These are phyloP conservation scores for Epinephelus lanceolatus DNA, from an alignment of 2,113 vertebrate genomes.

Conservation along the genomic window DNA sequence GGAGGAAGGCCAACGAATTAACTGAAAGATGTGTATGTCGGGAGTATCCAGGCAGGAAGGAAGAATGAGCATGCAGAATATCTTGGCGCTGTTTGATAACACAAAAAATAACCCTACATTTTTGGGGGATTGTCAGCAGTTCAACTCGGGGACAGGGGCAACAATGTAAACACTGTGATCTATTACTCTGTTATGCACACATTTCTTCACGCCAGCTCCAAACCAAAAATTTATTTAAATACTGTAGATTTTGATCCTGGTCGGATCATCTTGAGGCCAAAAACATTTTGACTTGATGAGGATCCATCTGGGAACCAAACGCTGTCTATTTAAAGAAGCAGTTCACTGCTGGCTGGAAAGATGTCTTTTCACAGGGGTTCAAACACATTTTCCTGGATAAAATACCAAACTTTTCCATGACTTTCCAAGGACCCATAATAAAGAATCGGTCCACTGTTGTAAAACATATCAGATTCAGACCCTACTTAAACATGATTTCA, in stretches of 20 bases:
- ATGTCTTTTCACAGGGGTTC: too few relatives aligned
- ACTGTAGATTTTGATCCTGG: neutral
- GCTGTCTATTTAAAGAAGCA: neutral
- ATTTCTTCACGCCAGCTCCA: neutral
- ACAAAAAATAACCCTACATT: neutral
- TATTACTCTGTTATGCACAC: neutral
- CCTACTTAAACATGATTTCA: too few relatives aligned
- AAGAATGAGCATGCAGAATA: constrained; percentile 67
- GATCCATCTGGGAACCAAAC: neutral
- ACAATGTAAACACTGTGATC: neutral
- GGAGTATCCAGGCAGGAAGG: constrained; percentile 62
- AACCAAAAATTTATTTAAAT: neutral
- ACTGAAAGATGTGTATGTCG: constrained; percentile 39
- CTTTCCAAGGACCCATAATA: too few relatives aligned
- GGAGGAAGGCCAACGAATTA: neutral
- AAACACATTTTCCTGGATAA: too few relatives aligned
- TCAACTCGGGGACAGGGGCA: neutral
- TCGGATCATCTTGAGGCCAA: neutral
- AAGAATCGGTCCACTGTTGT: too few relatives aligned
- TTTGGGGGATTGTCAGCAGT: constrained; percentile 13
- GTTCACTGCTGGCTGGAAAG: too few relatives aligned
- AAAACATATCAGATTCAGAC: too few relatives aligned
- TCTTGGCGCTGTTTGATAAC: constrained; percentile 31
- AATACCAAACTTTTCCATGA: too few relatives aligned
- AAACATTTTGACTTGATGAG: neutral